Base-by-base conservation (phyloP, 2,797 vertebrate species). In the Phalanger gymnotis region DNA sequence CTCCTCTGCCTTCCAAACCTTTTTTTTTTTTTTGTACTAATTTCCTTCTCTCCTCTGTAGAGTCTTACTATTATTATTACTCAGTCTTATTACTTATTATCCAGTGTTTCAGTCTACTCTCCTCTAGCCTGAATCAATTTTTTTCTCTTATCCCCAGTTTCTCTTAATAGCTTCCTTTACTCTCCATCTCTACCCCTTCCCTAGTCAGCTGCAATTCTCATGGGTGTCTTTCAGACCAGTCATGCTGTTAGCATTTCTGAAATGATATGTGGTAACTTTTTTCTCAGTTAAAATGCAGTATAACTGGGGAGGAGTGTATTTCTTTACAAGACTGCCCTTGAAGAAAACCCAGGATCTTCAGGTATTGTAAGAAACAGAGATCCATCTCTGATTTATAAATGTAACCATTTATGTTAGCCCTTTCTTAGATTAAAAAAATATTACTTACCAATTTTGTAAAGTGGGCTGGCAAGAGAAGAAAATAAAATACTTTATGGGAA, bases 181-280 rank as follows among this genome's bases (percentile, higher is more conserved):
- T 34, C n/a, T 91, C 61, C 40, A 40, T 34, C 11, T 91, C 40
- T 30, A 3, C 93, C 58, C 73, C 52, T 89, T 10, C 90, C 53
- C 73, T 52, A 25, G 30, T 92, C 12, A 22, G 27, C 57, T 57
- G 22, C 25, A 19, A 81, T n/a, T 58, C 55, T 90, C 87, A 53
- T 31, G 1, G 14, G 9, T 7, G 22, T 61, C 57, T 94, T 94
- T 95, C 58, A 53, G 0, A 87, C 9, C 9, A 47, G 73, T 51
- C 22, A 51, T 87, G 73, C 10, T 40, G 12, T n/a, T 54, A 91
- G 54, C 92, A 81, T 91, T 93, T 95, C 54, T 90, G 92, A 61
- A 31, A 3, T 91, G 47, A 1, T 40, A 53, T 92, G 90, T 53
- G 61, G 0, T 40, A 61, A 54, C 12, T 96, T 73, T 81, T 91